A percentile compares a stretch with the other conserved stretches of the same genome.
Evolutionary conservation across 1,140 invertebrate genomes (phyloP).

Genomic region (Drosophila equinoxialis): DNA sequence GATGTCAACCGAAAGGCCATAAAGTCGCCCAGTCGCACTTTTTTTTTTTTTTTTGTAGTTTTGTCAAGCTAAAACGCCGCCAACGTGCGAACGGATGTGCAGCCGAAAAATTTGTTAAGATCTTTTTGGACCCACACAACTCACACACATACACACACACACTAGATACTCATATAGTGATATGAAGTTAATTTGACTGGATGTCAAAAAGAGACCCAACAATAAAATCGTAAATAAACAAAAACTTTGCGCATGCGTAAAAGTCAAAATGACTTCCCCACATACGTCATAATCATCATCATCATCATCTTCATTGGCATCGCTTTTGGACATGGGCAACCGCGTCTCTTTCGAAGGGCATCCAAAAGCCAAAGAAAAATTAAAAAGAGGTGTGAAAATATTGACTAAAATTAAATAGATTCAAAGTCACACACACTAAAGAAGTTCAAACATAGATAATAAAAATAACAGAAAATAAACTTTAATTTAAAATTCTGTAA

Average conservation of each 20-base stretch:
- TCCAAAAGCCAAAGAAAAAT: not conserved
- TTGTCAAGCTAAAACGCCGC: slow-evolving; percentile 12
- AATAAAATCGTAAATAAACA: slow-evolving; percentile 63
- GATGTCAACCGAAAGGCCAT: slow-evolving; percentile 59
- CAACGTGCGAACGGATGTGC: slow-evolving; percentile 78
- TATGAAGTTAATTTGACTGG: slow-evolving; percentile 56
- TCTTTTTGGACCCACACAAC: slow-evolving; percentile 10
- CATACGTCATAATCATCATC: not conserved
- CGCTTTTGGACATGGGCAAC: slow-evolving; percentile 25
- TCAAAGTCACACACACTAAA: slow-evolving; percentile 8
- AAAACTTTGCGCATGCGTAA: slow-evolving; percentile 71
- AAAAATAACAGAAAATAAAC: not conserved
- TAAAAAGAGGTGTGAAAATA: slow-evolving; percentile 36
- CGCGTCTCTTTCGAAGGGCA: slow-evolving; percentile 44
- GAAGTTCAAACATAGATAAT: slow-evolving; percentile 6
- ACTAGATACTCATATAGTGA: slow-evolving; percentile 10
- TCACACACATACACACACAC: slow-evolving; percentile 1
- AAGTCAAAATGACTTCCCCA: slow-evolving; percentile 9
- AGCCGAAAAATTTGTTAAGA: slow-evolving; percentile 45
- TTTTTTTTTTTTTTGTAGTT: slow-evolving; percentile 16
- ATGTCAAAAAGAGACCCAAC: slow-evolving; percentile 65
- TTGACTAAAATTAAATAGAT: slow-evolving; percentile 9
- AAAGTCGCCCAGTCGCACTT: slow-evolving; percentile 27
- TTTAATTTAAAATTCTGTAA: not conserved
- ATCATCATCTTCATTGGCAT: not conserved